Evolutionary conservation across 2,797 vertebrate species (phyloP), one percentile per base, ranked within the genome.

Genomic region (Denticeps clupeoides): DNA sequence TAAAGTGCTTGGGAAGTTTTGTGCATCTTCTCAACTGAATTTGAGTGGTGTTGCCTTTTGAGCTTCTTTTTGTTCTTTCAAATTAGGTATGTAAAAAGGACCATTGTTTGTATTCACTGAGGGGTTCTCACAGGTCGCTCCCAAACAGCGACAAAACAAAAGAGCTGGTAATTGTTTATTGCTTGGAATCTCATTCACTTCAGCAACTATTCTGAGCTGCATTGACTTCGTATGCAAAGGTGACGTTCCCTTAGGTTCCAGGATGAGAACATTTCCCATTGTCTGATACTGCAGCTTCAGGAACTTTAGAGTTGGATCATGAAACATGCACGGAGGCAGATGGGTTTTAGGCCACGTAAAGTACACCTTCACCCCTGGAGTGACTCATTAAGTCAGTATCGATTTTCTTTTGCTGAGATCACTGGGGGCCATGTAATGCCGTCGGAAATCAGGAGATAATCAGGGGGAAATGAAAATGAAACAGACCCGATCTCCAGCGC

Each of bases 381-480:
- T 66, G 54, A 70, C 62, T 78, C 12, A 29, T 75, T 72, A 67
- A 73, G 55, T 62, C 45, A 18, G 25, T 28, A 44, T 70, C 61
- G 53, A 76, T 70, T 62, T 48, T 42, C 49, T 40, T 68, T 69
- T 37, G 53, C 47, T 25, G 59, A 49, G 53, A 55, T 13, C 23
- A 61, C 50, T 55, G 51, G 4, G 48, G 68, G 54, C 51, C 56
- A 52, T 49, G 58, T 61, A 42, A 41, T 32, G 45, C 60, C 46
- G 54, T 65, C 51, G 59, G 60, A 70, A 61, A 74, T 51, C 55
- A 74, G 52, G 41, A 69, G 74, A 77, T 48, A 27, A 42, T 45
- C n/a, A n/a, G 7, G 22, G 23, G 37, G 13, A 42, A 31, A 44
- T 28, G 32, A 7, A 24, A 49, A 55, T 27, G 44, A 18, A 42